Evolutionary conservation across 2,113 vertebrate genomes (phyloP).

Genomic region (Vicugna pacos): DNA sequence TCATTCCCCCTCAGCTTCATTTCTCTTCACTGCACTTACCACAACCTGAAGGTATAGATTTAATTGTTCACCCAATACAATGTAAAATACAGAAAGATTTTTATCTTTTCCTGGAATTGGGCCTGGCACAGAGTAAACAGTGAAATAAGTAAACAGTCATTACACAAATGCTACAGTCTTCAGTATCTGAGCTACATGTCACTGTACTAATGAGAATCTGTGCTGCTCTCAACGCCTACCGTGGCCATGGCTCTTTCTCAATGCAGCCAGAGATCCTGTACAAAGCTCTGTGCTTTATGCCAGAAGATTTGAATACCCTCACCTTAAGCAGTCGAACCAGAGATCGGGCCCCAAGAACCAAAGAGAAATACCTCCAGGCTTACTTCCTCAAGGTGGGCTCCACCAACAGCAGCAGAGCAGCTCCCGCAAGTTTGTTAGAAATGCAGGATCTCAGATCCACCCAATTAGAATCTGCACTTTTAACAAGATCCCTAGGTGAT

Average conservation of each 20-base stretch:
- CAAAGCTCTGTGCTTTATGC: neutral
- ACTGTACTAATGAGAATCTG: neutral
- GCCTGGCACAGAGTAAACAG: neutral
- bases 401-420: neutral
- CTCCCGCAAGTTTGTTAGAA: neutral
- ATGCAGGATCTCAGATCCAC: neutral
- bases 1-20: neutral
- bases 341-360: neutral
- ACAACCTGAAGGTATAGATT: neutral
- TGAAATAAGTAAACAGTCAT: neutral
- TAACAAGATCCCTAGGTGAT: neutral
- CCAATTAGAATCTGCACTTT: neutral
- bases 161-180: neutral
- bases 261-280: neutral
- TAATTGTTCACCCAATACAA: neutral
- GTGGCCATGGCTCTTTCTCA: neutral
- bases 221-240: neutral
- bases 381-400: neutral
- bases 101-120: neutral
- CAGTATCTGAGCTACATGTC: neutral
- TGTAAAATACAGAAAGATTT: neutral
- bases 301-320: neutral
- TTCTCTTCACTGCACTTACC: neutral
- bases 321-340: neutral
- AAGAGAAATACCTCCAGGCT: neutral